Percentiles rank a stretch among this genome's conserved stretches.
Conservation (phyloP, 1,140 invertebrate genomes). For the Goniozus legneri region DNA sequence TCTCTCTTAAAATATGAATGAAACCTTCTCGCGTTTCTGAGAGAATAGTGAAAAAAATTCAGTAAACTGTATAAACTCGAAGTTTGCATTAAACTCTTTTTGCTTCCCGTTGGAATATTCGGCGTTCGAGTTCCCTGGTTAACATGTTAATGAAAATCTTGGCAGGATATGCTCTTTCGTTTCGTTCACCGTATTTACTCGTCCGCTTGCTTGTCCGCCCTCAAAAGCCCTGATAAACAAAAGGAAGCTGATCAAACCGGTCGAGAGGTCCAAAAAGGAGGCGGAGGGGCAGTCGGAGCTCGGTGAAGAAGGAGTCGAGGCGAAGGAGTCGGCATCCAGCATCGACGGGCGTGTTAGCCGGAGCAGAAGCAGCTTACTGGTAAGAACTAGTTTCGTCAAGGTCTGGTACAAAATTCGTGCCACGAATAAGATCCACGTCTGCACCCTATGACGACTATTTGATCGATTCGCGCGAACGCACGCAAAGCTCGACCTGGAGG, state of each 20-base stretch:
- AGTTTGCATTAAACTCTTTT: too few species aligned
- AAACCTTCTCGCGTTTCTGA: too few species aligned
- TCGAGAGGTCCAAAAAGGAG: slow-evolving; percentile 29
- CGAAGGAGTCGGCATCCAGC: slow-evolving; percentile 13
- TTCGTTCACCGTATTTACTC: too few species aligned
- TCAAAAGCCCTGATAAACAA: slow-evolving; percentile 34
- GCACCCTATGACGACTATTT: slow-evolving; percentile 24
- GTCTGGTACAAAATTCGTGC: slow-evolving; percentile 43
- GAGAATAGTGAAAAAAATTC: too few species aligned
- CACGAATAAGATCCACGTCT: slow-evolving; percentile 34
- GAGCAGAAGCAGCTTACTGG: slow-evolving; percentile 27
- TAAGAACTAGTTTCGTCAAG: slow-evolving; percentile 44
- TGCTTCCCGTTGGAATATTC: too few species aligned
- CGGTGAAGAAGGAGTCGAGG: neutral
- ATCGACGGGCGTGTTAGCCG: neutral
- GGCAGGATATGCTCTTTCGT: too few species aligned
- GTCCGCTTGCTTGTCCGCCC: slow-evolving; percentile 16
- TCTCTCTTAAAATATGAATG: too few species aligned
- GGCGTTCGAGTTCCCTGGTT: too few species aligned
- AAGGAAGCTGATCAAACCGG: slow-evolving; percentile 32
- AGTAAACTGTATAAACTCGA: too few species aligned
- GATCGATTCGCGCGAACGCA: slow-evolving; percentile 19
- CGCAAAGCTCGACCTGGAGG: slow-evolving; percentile 25
- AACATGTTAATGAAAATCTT: too few species aligned
- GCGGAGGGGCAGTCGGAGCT: slow-evolving; percentile 25